Percentiles rank a stretch among this genome's conserved stretches.
Evolutionary conservation across 2,888 invertebrate genomes (phyloP).

Genomic region (Caenorhabditis becei): DNA sequence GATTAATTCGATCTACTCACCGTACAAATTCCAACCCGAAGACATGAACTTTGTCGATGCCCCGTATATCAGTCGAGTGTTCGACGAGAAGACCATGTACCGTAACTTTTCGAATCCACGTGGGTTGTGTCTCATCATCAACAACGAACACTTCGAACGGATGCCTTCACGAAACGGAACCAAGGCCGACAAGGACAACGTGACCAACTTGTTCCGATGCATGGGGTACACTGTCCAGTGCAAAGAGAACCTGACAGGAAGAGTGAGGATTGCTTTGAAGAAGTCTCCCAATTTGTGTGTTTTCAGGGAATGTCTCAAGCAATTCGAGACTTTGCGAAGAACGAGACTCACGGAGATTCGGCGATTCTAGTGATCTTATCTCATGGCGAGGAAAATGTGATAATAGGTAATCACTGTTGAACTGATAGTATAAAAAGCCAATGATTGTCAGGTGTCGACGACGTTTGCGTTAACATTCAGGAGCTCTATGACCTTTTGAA

Average conservation of each 20-base stretch:
- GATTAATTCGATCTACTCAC: too few species aligned
- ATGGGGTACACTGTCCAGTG: constrained; percentile 75
- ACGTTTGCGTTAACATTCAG: constrained; percentile 61
- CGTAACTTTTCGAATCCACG: constrained; percentile 75
- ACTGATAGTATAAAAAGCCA: background rate
- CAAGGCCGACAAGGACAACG: constrained; percentile 71
- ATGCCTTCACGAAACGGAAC: constrained; percentile 73
- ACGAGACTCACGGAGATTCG: constrained; percentile 64
- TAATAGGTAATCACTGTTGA: constrained; percentile 61
- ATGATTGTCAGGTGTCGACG: constrained; percentile 61
- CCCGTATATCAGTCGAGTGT: constrained; percentile 35
- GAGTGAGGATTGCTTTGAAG: constrained; percentile 48
- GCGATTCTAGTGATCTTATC: constrained; percentile 77
- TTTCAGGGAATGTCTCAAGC: constrained; percentile 69
- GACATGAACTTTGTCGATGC: constrained; percentile 61
- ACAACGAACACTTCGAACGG: constrained; percentile 75
- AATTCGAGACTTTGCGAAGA: constrained; percentile 68
- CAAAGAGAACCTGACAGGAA: constrained; percentile 73
- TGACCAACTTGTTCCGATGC: constrained; percentile 70
- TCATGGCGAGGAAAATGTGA: constrained; percentile 79
- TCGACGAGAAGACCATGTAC: constrained; percentile 70
- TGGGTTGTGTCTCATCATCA: constrained; percentile 80
- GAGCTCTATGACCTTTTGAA: constrained; percentile 71
- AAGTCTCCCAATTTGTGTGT: background rate
- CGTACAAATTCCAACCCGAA: too few species aligned